Percentiles rank a stretch among this genome's conserved stretches.
These are phyloP conservation scores for Chelonus insularis DNA, from an alignment of 1,140 invertebrate genomes.

Conservation along the genomic window DNA sequence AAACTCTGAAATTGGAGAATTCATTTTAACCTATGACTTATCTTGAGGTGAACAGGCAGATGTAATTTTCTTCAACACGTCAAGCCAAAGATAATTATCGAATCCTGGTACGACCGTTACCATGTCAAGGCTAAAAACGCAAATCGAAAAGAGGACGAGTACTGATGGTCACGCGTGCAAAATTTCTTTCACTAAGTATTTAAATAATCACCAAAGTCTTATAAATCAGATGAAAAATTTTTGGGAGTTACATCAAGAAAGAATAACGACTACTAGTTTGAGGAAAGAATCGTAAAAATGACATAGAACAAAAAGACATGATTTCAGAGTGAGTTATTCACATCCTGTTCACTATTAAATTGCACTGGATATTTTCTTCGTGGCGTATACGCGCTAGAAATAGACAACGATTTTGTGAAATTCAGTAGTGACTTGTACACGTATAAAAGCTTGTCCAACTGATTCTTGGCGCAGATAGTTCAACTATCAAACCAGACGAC, in stretches of 20 bases:
- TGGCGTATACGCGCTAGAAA: conserved; percentile 38
- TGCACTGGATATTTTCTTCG: conserved; percentile 10
- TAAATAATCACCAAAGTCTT: conserved; percentile 11
- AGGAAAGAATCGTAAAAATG: background rate
- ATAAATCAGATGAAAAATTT: conserved; percentile 23
- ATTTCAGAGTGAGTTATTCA: background rate
- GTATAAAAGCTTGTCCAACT: conserved; percentile 42
- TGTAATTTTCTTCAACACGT: conserved; percentile 11
- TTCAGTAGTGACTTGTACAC: conserved; percentile 43
- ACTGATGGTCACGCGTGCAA: conserved; percentile 27
- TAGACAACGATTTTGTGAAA: conserved; percentile 46
- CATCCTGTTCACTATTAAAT: background rate
- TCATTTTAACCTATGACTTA: background rate
- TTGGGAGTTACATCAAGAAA: conserved; percentile 6
- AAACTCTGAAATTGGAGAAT: background rate
- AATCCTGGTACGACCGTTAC: conserved; percentile 31
- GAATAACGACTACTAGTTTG: background rate
- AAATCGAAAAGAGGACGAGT: conserved; percentile 17
- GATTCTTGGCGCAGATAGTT: conserved; percentile 15
- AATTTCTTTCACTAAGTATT: conserved; percentile 15
- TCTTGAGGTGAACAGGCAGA: conserved; percentile 15
- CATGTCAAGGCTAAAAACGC: conserved; percentile 29
- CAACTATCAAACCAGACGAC: too few relatives aligned
- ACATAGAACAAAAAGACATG: background rate
- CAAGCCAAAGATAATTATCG: conserved; percentile 26